Evolutionary conservation across 2,113 vertebrate genomes (phyloP).

Genomic region (Scartelaos histophorus): DNA sequence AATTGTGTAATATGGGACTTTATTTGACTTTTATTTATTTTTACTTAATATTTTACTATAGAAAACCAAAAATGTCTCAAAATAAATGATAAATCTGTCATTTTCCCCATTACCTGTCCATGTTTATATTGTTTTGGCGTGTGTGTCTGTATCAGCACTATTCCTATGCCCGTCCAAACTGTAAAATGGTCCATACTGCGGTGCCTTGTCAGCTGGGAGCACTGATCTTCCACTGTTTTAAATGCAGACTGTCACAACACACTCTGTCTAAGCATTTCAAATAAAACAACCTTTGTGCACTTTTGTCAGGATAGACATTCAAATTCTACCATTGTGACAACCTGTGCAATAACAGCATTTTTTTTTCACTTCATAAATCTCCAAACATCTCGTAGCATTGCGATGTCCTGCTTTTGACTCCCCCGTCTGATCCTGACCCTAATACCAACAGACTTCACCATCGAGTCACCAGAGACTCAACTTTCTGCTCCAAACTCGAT

Average conservation of each 20-base stretch:
- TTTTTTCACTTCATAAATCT: slow-evolving; percentile 6
- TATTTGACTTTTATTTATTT: too few species aligned
- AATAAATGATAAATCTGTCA: neutral
- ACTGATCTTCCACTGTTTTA: neutral
- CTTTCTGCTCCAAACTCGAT: slow-evolving; percentile 28
- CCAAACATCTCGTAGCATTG: neutral
- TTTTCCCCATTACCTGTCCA: neutral
- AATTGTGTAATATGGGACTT: too few species aligned
- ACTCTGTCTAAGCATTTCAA: neutral
- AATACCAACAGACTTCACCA: slow-evolving; percentile 43
- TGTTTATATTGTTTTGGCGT: neutral
- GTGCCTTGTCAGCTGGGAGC: neutral
- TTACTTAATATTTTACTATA: too few species aligned
- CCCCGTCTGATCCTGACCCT: slow-evolving; percentile 29
- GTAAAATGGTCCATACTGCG: neutral
- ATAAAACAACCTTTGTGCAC: slow-evolving; percentile 7
- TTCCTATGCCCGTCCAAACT: neutral
- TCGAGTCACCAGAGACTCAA: slow-evolving; percentile 34
- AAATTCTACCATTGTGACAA: slow-evolving; percentile 2
- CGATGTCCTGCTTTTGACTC: neutral
- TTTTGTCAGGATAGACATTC: slow-evolving; percentile 6
- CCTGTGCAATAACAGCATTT: slow-evolving; percentile 5
- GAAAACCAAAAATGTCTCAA: too few species aligned
- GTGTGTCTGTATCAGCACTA: neutral
- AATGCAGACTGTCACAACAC: slow-evolving; percentile 1